Percentiles rank a stretch among this genome's conserved stretches.
These are phyloP conservation scores for Lytechinus variegatus DNA, from an alignment of 35 echinoderm and acorn worm genomes.

Conservation along the genomic window DNA sequence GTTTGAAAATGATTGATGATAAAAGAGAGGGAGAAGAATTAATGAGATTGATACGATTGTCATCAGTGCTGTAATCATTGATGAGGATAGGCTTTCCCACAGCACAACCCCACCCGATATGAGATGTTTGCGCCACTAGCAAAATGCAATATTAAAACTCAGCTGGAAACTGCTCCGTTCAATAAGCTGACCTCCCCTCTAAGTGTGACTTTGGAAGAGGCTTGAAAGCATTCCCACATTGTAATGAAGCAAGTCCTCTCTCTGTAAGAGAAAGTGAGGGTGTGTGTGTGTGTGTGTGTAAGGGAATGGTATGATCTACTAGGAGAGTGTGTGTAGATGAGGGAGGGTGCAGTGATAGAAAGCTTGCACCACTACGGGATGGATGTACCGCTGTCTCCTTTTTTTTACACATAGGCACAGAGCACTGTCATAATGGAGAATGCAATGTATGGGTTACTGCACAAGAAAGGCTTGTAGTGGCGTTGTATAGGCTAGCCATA, in stretches of 20 bases:
- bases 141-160: constrained; percentile 17
- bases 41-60: background rate
- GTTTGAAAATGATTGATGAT: background rate
- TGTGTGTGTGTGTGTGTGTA: constrained; percentile 50
- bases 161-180: constrained; percentile 14
- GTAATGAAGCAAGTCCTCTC: constrained; percentile 17
- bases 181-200: constrained; percentile 47
- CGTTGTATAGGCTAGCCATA: constrained; percentile 28
- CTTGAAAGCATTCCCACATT: constrained; percentile 19
- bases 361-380: background rate
- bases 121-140: background rate
- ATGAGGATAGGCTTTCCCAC: background rate
- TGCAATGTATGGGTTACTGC: constrained; percentile 32
- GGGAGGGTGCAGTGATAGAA: background rate
- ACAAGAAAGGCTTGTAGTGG: constrained; percentile 15
- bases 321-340: background rate
- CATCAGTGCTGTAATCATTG: constrained; percentile 3
- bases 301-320: constrained; percentile 12
- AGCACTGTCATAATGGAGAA: constrained; percentile 45
- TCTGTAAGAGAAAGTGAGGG: constrained; percentile 12
- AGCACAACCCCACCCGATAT: background rate
- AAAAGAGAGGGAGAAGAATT: background rate
- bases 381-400: constrained; percentile 13
- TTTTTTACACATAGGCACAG: constrained; percentile 34
- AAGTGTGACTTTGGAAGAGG: constrained; percentile 31